phyloP scores from a whole-genome alignment of 2,888 invertebrate genomes.

The Eupelmus urozonus region DNA sequence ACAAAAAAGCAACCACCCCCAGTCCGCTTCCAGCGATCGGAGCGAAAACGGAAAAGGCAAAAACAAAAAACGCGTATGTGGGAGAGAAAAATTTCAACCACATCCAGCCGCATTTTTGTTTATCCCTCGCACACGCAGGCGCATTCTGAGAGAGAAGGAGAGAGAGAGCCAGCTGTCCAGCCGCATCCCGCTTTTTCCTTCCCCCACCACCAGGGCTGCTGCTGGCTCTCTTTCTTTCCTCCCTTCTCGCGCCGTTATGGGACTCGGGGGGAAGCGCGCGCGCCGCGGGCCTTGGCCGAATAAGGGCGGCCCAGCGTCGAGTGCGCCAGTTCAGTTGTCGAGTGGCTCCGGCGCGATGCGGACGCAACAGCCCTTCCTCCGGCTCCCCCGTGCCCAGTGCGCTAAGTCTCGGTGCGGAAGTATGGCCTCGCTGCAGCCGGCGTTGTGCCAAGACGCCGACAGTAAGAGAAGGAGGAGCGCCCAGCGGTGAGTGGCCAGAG shows the following conservation, averaged over 20 bases:
- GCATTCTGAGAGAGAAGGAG: background rate
- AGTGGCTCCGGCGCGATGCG: conserved; percentile 49
- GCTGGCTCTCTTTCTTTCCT: conserved; percentile 5
- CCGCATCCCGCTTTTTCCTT: conserved; percentile 4
- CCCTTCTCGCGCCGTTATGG: background rate
- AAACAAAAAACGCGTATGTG: too few relatives aligned
- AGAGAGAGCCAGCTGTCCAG: background rate
- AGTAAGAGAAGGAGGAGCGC: too few relatives aligned
- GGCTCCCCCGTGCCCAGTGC: background rate
- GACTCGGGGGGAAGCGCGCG: conserved; percentile 8
- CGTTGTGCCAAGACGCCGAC: background rate
- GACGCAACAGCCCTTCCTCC: background rate
- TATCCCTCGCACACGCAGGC: background rate
- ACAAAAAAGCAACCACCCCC: too few relatives aligned
- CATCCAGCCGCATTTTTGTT: background rate
- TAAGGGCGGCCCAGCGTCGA: conserved; percentile 52
- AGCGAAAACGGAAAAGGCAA: too few relatives aligned
- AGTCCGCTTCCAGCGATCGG: too few relatives aligned
- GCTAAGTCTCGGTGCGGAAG: background rate
- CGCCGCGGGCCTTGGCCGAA: conserved; percentile 30
- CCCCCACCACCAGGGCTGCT: background rate
- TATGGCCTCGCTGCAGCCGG: background rate
- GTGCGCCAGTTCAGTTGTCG: conserved; percentile 57
- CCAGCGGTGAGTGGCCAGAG: too few relatives aligned
- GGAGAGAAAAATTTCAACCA: background rate